A percentile compares a stretch with the other conserved stretches of the same genome.
phyloP scores from a whole-genome alignment of 2,113 vertebrate species.

The Rhodinocichla rosea region DNA sequence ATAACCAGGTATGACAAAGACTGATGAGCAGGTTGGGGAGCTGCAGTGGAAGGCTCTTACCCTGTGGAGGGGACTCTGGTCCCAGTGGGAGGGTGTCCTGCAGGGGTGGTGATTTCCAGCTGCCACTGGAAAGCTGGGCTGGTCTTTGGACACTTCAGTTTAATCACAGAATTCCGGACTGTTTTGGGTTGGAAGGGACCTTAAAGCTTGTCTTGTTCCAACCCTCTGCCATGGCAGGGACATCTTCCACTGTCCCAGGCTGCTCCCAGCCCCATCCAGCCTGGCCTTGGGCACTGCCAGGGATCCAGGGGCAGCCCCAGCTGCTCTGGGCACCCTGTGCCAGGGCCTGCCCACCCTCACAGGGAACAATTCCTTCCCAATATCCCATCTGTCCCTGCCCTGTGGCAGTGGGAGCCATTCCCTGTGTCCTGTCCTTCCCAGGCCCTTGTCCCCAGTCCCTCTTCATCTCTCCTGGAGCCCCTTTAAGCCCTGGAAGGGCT shows the following conservation, averaged over 20 bases:
- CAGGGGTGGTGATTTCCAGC: not conserved
- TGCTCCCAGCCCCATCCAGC: not conserved
- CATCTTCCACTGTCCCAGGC: accelerated
- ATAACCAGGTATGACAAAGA: accelerated
- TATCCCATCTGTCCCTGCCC: accelerated
- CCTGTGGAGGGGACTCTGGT: not conserved
- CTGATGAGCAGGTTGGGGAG: not conserved
- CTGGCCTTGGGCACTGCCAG: not conserved
- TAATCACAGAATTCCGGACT: not conserved
- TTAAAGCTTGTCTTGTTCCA: not conserved
- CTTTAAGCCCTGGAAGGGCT: not conserved
- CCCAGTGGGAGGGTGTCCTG: not conserved
- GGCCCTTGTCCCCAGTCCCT: accelerated
- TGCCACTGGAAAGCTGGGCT: accelerated
- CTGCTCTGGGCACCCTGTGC: not conserved
- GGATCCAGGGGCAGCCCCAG: not conserved
- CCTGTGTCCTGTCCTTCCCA: not conserved
- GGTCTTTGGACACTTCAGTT: not conserved
- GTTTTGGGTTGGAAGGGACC: no score
- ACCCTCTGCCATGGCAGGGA: not conserved
- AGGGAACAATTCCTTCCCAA: not conserved
- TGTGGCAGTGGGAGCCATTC: not conserved
- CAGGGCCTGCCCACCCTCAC: accelerated
- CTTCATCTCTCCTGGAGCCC: not conserved
- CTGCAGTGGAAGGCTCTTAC: not conserved